Percentiles rank a stretch among this genome's conserved stretches.
Evolutionary conservation across 2,797 vertebrate species (phyloP).

Genomic region (Neosalanx taihuensis): DNA sequence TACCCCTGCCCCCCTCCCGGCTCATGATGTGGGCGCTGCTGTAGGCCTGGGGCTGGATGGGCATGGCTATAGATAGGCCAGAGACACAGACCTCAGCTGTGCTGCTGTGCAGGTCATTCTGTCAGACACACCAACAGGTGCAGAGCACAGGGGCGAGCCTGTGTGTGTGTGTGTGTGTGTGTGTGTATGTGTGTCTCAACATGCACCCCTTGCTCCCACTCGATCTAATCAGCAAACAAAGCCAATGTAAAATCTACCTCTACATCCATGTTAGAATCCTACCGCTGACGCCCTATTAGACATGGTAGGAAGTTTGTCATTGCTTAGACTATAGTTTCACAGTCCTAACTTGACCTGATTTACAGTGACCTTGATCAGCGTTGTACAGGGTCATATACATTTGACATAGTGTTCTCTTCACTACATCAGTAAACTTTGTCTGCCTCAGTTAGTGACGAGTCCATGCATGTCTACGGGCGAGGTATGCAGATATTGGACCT

Average conservation of each 20-base stretch:
- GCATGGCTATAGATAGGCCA: slow-evolving; percentile 76
- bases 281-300: background rate
- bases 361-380: no score
- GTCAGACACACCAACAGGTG: slow-evolving; percentile 73
- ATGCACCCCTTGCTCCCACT: slow-evolving; percentile 29
- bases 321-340: background rate
- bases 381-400: no score
- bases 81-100: slow-evolving; percentile 72
- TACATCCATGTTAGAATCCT: background rate
- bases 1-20: slow-evolving; percentile 27
- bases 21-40: slow-evolving; percentile 40
- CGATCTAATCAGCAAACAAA: background rate
- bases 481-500: no score
- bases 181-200: background rate
- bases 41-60: slow-evolving; percentile 43
- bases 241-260: background rate
- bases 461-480: no score
- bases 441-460: background rate
- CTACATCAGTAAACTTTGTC: no score
- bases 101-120: slow-evolving; percentile 67
- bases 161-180: background rate
- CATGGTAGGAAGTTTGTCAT: background rate
- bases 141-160: slow-evolving; percentile 39
- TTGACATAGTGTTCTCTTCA: no score
- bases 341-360: no score